Base-by-base conservation (phyloP, 2,888 invertebrate species). In the Cryptophagus acutangulus region DNA sequence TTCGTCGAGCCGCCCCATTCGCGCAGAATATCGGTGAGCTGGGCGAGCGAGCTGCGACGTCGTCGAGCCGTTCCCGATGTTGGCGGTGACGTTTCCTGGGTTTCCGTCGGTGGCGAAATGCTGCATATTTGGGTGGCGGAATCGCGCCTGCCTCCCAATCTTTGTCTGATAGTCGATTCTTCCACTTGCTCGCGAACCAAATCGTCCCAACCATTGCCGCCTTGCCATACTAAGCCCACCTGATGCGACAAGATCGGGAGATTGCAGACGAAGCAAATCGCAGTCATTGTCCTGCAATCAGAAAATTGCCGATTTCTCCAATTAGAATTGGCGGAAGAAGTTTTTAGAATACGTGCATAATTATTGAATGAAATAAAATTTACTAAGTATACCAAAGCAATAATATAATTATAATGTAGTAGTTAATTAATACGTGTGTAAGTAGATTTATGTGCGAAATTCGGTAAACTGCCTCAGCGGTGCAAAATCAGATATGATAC, bases 261-360 rank as follows among this genome's bases (percentile, higher is more conserved):
- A 74, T 93, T 92, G 85, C 93, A 93, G 61, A 93, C 91, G 77
- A 93, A 93, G 76, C 93, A 93, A 76, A 90, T 84, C 70, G 90
- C 86, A 66, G 89, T 87, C 89, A 90, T 89, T 69, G 86, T 89
- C 83, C 90, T 90, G 82, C 58, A n/a, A n/a, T n/a, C n/a, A n/a
- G n/a, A n/a, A n/a, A n/a, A n/a, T n/a, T n/a, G n/a, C n/a, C n/a
- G n/a, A n/a, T n/a, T n/a, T n/a, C n/a, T n/a, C n/a, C n/a, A n/a
- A n/a, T n/a, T n/a, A n/a, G n/a, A n/a, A n/a, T n/a, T n/a, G n/a
- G n/a, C n/a, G n/a, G n/a, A n/a, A n/a, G n/a, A n/a, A n/a, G n/a
- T n/a, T n/a, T n/a, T n/a, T n/a, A n/a, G n/a, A n/a, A n/a, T 8
- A n/a, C 24, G 24, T 20, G 24, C 24, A 20, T 6, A 8, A 8